Evolutionary conservation across 2,888 invertebrate genomes (phyloP).

Genomic region (Synergus umbraculus): DNA sequence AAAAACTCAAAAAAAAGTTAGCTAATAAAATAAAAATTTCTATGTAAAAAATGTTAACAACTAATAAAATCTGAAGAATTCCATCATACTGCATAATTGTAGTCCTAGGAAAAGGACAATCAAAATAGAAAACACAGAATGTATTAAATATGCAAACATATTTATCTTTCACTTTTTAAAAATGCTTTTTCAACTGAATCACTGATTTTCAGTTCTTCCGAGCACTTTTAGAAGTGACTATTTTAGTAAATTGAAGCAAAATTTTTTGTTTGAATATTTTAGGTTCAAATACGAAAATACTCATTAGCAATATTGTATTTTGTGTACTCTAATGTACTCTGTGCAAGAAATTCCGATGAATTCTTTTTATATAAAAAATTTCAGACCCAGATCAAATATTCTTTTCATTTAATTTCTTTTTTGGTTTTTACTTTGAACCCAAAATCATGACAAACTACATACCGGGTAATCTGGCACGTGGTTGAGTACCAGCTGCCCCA

Average conservation of each 20-base stretch:
- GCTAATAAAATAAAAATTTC: not conserved
- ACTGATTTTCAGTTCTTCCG: not conserved
- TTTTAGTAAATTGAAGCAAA: not conserved
- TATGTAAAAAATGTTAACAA: not conserved
- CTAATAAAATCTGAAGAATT: conserved; percentile 13
- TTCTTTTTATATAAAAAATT: too few species aligned
- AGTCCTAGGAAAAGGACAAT: conserved; percentile 25
- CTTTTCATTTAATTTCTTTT: not conserved
- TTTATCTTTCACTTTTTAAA: not conserved
- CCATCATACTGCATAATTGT: conserved; percentile 25
- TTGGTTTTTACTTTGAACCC: not conserved
- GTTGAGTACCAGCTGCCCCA: conserved; percentile 77
- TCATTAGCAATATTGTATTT: not conserved
- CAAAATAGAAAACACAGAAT: conserved; percentile 10
- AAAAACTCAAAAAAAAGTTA: not conserved
- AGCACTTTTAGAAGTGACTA: not conserved
- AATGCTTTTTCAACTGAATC: not conserved
- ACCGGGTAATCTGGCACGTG: conserved; percentile 75
- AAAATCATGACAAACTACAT: conserved; percentile 58
- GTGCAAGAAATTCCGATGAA: too few species aligned
- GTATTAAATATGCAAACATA: not conserved
- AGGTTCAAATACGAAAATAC: not conserved
- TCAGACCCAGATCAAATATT: not conserved
- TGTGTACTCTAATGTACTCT: too few species aligned
- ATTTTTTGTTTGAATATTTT: not conserved